Evolutionary conservation across 2,888 invertebrate species (phyloP).

Genomic region (Laspeyria flexula): DNA sequence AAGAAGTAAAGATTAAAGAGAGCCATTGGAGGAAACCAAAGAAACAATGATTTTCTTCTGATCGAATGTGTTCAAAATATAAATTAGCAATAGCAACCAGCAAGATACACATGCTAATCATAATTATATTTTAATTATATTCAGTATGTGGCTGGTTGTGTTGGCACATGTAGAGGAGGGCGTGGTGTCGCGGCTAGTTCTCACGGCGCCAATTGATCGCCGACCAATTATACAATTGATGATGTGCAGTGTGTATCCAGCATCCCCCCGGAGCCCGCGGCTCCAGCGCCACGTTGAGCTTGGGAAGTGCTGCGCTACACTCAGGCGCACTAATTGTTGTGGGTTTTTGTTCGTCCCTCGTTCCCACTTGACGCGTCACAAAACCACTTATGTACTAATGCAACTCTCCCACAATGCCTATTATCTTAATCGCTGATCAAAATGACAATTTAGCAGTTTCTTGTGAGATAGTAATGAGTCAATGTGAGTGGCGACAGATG

Average conservation of each 20-base stretch:
- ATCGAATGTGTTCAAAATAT: too few species aligned
- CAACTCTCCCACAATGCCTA: conserved; percentile 39
- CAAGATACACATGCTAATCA: too few species aligned
- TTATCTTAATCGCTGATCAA: conserved; percentile 47
- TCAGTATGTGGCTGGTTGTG: too few species aligned
- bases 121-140: too few species aligned
- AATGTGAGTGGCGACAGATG: conserved; percentile 20
- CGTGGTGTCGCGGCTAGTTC: conserved; percentile 7
- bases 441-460: conserved; percentile 43
- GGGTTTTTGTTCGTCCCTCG: conserved; percentile 39
- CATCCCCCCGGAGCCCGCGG: conserved; percentile 7
- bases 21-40: too few species aligned
- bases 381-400: conserved; percentile 45
- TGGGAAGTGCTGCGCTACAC: conserved; percentile 37
- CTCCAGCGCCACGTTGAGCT: conserved; percentile 21
- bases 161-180: neutral
- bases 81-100: too few species aligned
- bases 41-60: too few species aligned
- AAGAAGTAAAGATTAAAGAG: too few species aligned
- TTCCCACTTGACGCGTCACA: conserved; percentile 45
- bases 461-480: conserved; percentile 26
- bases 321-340: conserved; percentile 50
- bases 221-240: conserved; percentile 74
- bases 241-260: conserved; percentile 31
- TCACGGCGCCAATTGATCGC: conserved; percentile 59